phyloP scores from a whole-genome alignment of 2,113 vertebrate species.

The Micronycteris hirsuta region DNA sequence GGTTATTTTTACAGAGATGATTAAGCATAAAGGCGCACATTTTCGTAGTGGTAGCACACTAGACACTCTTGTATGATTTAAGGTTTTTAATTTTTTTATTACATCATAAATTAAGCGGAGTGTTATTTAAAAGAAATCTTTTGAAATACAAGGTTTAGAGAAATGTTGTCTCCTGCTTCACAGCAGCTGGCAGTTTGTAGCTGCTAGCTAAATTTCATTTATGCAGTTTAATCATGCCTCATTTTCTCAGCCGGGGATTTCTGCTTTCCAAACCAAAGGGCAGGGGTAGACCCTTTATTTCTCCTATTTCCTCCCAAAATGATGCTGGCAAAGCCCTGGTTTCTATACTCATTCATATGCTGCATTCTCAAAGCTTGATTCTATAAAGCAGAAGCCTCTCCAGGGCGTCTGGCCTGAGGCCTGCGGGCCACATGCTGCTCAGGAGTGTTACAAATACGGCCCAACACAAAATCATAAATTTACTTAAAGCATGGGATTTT shows the following conservation, averaged over 20 bases:
- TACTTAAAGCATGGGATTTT: no score
- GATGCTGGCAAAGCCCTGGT: not conserved
- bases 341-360: not conserved
- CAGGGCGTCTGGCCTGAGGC: no score
- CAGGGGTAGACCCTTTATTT: not conserved
- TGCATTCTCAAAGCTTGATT: not conserved
- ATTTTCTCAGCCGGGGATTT: not conserved
- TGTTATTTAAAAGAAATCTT: not conserved
- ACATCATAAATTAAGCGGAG: not conserved
- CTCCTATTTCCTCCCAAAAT: not conserved
- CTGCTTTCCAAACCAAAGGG: not conserved
- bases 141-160: not conserved
- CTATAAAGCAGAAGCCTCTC: not conserved
- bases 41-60: not conserved
- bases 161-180: conserved; percentile 19
- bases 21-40: not conserved
- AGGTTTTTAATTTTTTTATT: not conserved
- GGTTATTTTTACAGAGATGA: not conserved
- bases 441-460: no score
- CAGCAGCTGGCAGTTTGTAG: not conserved
- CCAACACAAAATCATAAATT: no score
- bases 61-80: not conserved
- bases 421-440: no score
- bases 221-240: not conserved
- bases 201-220: not conserved